These are phyloP conservation scores for Pipistrellus pygmaeus DNA, from an alignment of 2,797 vertebrate species.

Conservation along the genomic window DNA sequence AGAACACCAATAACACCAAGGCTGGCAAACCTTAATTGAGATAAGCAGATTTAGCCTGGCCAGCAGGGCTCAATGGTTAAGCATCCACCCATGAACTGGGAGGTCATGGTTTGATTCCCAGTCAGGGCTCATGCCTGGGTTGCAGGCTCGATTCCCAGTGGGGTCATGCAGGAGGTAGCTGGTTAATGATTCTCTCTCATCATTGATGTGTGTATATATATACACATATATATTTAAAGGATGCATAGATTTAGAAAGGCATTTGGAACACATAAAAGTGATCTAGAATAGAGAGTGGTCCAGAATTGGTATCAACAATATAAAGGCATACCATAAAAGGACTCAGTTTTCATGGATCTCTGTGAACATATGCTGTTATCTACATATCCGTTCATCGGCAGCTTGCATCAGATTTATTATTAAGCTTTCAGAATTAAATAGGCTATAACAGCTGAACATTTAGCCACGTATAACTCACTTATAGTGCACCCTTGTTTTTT, in stretches of 20 bases:
- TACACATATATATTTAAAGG: too few relatives aligned
- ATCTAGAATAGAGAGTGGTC: not conserved
- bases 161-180: too few relatives aligned
- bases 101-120: too few relatives aligned
- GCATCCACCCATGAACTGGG: too few relatives aligned
- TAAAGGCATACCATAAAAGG: constrained; percentile 5
- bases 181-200: too few relatives aligned
- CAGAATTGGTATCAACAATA: constrained; percentile 32
- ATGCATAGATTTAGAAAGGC: not conserved
- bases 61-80: too few relatives aligned
- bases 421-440: constrained; percentile 78
- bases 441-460: constrained; percentile 70
- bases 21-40: not conserved
- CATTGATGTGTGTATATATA: too few relatives aligned
- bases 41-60: not conserved
- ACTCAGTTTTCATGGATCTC: constrained; percentile 8
- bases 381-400: constrained; percentile 48
- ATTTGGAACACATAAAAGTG: constrained; percentile 23
- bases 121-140: too few relatives aligned
- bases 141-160: too few relatives aligned
- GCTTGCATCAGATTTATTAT: constrained; percentile 72
- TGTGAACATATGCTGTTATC: constrained; percentile 67
- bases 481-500: constrained; percentile 70
- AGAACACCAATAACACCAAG: not conserved
- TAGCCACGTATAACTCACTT: constrained; percentile 74